phyloP scores from a whole-genome alignment of 2,888 invertebrate genomes.

The Zootermopsis nevadensis region DNA sequence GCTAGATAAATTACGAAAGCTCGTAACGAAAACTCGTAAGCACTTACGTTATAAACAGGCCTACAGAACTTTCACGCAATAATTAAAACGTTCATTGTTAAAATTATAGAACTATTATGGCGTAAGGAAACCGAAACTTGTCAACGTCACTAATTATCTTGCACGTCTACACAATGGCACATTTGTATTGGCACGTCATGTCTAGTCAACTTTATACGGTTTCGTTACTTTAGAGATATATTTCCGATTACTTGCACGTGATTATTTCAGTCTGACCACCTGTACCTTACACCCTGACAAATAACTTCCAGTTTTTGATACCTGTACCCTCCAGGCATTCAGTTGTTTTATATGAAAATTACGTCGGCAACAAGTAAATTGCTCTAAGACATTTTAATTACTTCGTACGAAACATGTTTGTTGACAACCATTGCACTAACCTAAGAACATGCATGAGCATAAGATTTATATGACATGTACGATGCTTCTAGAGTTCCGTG shows the following conservation, averaged over 20 bases:
- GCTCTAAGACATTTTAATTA: neutral
- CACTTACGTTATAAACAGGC: too few relatives aligned
- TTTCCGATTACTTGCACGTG: neutral
- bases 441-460: too few relatives aligned
- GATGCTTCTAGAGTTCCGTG: too few relatives aligned
- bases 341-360: neutral
- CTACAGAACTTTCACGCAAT: neutral
- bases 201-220: neutral
- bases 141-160: neutral
- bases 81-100: neutral
- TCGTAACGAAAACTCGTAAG: too few relatives aligned
- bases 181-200: neutral
- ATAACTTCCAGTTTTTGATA: neutral
- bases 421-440: neutral
- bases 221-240: neutral
- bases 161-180: neutral
- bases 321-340: neutral
- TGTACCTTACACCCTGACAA: neutral
- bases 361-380: neutral
- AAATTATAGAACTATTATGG: neutral
- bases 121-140: neutral
- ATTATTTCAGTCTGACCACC: neutral
- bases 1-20: too few relatives aligned
- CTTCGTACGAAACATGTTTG: neutral
- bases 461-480: too few relatives aligned